A percentile compares a stretch with the other conserved stretches of the same genome.
These are phyloP conservation scores for Sesia apiformis DNA, from an alignment of 2,888 invertebrate genomes.

Conservation along the genomic window DNA sequence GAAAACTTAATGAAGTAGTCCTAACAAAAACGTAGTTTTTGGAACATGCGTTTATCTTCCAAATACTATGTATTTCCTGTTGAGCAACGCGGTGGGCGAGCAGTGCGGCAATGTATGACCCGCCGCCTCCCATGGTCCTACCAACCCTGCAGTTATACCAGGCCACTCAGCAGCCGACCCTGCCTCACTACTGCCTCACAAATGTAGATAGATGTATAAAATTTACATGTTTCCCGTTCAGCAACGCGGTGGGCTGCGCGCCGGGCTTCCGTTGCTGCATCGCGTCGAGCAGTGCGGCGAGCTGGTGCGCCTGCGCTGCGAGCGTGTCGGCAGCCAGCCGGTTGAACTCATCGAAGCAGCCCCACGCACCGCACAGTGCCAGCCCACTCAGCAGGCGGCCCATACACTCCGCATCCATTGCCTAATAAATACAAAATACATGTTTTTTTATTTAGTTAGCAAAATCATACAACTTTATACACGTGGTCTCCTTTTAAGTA, in stretches of 20 bases:
- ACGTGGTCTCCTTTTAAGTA: too few relatives aligned
- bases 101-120: slow-evolving; percentile 94
- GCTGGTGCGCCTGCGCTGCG: slow-evolving; percentile 95
- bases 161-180: slow-evolving; percentile 93
- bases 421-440: slow-evolving; percentile 58
- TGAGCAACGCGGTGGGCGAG: slow-evolving; percentile 73
- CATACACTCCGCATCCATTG: slow-evolving; percentile 96
- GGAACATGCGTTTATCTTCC: too few relatives aligned
- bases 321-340: slow-evolving; percentile 94
- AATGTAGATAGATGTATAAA: neutral
- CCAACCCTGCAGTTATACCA: slow-evolving; percentile 96
- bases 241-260: slow-evolving; percentile 27
- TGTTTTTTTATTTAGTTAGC: neutral
- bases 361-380: slow-evolving; percentile 97
- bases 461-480: too few relatives aligned
- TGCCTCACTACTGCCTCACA: slow-evolving; percentile 90
- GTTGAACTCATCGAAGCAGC: slow-evolving; percentile 99
- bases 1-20: too few relatives aligned
- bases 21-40: too few relatives aligned
- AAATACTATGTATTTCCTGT: slow-evolving; percentile 60
- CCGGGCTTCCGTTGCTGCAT: slow-evolving; percentile 28
- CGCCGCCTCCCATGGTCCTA: slow-evolving; percentile 94
- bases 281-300: slow-evolving; percentile 92
- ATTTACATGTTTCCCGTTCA: slow-evolving; percentile 55
- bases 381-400: slow-evolving; percentile 94